Base-by-base conservation (phyloP, 2,797 vertebrate genomes). In the Strix occidentalis region DNA sequence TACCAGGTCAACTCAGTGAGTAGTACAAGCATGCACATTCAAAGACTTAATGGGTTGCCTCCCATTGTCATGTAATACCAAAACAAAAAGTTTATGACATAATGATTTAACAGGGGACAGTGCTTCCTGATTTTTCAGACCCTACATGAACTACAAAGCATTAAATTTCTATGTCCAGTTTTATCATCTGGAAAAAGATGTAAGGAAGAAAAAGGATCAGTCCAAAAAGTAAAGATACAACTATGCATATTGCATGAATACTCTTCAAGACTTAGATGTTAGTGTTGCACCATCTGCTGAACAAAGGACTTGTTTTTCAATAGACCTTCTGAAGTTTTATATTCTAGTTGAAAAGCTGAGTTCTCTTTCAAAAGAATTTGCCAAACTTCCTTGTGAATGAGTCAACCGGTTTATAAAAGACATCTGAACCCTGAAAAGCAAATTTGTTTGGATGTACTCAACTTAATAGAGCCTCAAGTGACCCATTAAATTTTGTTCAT, bases 401-500 rank as follows among this genome's bases (percentile, higher is more conserved):
- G 63, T 87, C 63, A 89, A 87, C 10, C 24, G 56, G 61, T 93
- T 85, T 79, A 69, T 63, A 83, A 68, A 79, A 78, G 43, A 21
- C 74, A 79, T 79, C 63, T 77, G 81, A 95, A 86, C 45, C 26
- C 86, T 83, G 82, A 86, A 96, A 92, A 92, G 60, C 41, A 93
- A 94, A 85, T 91, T 83, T 91, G 77, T 91, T 92, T 96, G 64
- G 58, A 93, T 89, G 43, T 85, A 86, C 84, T 96, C 72, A 94
- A 70, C 70, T 48, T 66, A 87, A 61, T 37, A 79, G 58, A 90
- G 13, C 39, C 92, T 92, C 91, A 87, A 78, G 75, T 90, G 71
- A 95, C 76, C 94, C 86, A 91, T 95, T 90, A 84, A 56, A 91
- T 82, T 95, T 90, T 96, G 69, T 87, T 96, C 90, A 87, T 90